A percentile compares a stretch with the other conserved stretches of the same genome.
phyloP scores from a whole-genome alignment of 2,113 vertebrate species.

The Notechis scutatus region DNA sequence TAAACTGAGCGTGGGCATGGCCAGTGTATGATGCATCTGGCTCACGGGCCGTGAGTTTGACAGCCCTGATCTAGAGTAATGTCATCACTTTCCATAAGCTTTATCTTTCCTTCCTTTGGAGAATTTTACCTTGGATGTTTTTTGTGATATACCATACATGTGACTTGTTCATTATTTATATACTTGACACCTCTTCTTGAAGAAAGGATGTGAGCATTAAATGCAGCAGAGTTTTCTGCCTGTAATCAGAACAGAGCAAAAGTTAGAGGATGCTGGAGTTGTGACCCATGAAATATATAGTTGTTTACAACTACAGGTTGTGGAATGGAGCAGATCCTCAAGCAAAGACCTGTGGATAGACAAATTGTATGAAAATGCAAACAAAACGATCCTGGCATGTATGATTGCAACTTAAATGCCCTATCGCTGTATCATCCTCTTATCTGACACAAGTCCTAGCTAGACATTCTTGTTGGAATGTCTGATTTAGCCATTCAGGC shows the following conservation, averaged over 20 bases:
- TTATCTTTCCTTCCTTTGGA: background rate
- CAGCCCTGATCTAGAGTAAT: accelerated
- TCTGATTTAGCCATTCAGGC: conserved; percentile 39
- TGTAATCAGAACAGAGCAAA: background rate
- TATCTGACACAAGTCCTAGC: conserved; percentile 27
- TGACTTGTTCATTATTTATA: background rate
- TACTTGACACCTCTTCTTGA: background rate
- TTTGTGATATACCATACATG: background rate
- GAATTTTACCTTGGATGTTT: conserved; percentile 18
- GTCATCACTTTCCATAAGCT: conserved; percentile 15
- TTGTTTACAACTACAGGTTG: background rate
- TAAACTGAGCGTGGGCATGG: too few relatives aligned
- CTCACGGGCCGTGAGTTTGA: too few relatives aligned
- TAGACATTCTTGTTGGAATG: conserved; percentile 10
- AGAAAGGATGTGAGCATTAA: background rate
- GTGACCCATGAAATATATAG: background rate
- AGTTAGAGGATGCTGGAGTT: background rate
- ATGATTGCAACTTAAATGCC: background rate
- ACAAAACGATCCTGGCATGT: background rate
- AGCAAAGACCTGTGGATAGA: conserved; percentile 23
- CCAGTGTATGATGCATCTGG: too few relatives aligned
- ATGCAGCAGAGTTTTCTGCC: conserved; percentile 8
- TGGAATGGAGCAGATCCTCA: background rate
- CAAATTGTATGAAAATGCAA: conserved; percentile 16
- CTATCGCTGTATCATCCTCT: background rate